These are phyloP conservation scores for Lamprotornis superbus DNA, from an alignment of 2,113 vertebrate genomes.

Conservation along the genomic window DNA sequence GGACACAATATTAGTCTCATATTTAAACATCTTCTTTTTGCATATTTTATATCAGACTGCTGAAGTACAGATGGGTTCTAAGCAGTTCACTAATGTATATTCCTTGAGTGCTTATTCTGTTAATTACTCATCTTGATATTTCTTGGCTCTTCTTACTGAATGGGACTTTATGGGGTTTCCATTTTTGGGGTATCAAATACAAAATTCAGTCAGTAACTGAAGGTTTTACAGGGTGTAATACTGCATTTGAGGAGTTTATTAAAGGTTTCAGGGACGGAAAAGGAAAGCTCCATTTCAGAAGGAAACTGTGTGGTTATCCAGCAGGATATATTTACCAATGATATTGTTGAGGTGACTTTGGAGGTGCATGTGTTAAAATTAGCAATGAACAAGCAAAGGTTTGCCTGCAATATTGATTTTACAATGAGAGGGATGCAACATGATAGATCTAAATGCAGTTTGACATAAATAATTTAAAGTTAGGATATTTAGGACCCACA, in stretches of 20 bases:
- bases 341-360: neutral
- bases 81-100: neutral
- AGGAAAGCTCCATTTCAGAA: neutral
- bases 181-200: neutral
- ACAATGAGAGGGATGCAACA: neutral
- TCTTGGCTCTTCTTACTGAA: neutral
- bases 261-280: neutral
- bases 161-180: neutral
- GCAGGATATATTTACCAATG: neutral
- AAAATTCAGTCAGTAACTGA: neutral
- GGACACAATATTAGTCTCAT: neutral
- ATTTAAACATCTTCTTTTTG: neutral
- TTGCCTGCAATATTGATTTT: neutral
- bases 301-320: neutral
- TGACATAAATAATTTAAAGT: neutral
- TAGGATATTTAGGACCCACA: neutral
- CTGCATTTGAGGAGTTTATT: neutral
- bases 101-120: neutral
- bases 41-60: neutral
- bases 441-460: neutral
- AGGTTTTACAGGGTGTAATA: neutral
- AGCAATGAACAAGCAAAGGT: neutral
- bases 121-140: neutral
- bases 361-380: neutral
- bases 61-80: neutral